phyloP scores from a whole-genome alignment of 2,113 vertebrate species.

The Chaetodon trifascialis region DNA sequence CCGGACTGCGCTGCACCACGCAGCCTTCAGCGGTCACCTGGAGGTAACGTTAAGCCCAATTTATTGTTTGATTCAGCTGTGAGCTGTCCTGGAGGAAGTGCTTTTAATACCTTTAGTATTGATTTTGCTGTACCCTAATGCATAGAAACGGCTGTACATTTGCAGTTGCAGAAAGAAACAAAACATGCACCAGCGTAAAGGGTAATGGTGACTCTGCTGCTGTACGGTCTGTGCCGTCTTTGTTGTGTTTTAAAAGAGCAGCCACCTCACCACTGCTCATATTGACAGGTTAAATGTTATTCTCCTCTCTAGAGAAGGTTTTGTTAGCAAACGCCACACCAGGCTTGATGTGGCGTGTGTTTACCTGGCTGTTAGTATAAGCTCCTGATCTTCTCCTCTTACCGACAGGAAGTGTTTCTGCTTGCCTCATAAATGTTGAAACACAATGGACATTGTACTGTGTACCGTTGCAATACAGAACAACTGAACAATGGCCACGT shows the following conservation, averaged over 20 bases:
- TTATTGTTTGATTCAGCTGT: not conserved
- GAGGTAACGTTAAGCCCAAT: constrained; percentile 85
- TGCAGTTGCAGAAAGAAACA: not conserved
- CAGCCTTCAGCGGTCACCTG: constrained; percentile 96
- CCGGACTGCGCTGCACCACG: constrained; percentile 96
- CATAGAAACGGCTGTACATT: not conserved
- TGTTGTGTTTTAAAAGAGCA: not conserved
- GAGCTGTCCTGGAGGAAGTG: not conserved
- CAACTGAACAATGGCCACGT: constrained; percentile 25
- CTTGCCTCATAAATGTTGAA: constrained; percentile 32
- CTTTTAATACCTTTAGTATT: constrained; percentile 8
- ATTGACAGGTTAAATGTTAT: not conserved
- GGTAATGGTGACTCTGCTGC: not conserved
- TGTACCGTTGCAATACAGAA: not conserved
- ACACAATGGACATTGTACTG: constrained; percentile 43
- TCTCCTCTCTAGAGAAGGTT: not conserved
- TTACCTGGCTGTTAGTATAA: constrained; percentile 11
- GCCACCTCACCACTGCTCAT: not conserved
- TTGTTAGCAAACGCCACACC: not conserved
- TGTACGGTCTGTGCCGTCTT: not conserved
- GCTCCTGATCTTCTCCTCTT: constrained; percentile 7
- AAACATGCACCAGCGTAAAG: not conserved
- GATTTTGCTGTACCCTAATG: constrained; percentile 25
- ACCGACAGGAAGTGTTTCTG: constrained; percentile 44
- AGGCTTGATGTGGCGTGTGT: not conserved